phyloP scores from a whole-genome alignment of 2,888 invertebrate genomes.

The Hyles lineata region DNA sequence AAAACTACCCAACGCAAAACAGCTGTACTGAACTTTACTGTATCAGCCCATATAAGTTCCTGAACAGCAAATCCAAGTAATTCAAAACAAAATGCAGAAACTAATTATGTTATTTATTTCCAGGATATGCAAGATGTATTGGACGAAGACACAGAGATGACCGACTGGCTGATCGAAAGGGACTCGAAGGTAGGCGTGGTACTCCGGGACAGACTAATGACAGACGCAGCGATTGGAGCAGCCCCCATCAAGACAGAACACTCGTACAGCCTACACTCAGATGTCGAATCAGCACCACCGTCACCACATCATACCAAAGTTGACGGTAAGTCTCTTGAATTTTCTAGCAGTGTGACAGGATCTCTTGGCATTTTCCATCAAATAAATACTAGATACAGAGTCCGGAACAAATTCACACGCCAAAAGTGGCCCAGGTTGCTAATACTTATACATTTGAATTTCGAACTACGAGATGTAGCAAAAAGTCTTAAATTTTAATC shows the following conservation, averaged over 20 bases:
- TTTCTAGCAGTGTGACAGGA: neutral
- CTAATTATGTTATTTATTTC: slow-evolving; percentile 49
- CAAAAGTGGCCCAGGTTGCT: too few relatives aligned
- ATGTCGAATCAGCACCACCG: slow-evolving; percentile 88
- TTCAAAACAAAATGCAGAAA: neutral
- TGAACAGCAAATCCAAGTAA: too few relatives aligned
- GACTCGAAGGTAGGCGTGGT: slow-evolving; percentile 89
- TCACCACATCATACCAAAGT: slow-evolving; percentile 90
- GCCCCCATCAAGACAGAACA: slow-evolving; percentile 95
- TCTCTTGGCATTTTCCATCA: too few relatives aligned
- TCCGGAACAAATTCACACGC: too few relatives aligned
- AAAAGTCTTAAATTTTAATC: too few relatives aligned
- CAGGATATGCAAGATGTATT: slow-evolving; percentile 88
- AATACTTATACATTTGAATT: too few relatives aligned
- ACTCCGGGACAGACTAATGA: slow-evolving; percentile 95
- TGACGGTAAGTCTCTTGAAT: slow-evolving; percentile 82
- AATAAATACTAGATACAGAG: too few relatives aligned
- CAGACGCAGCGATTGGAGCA: slow-evolving; percentile 93
- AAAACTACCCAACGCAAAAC: too few relatives aligned
- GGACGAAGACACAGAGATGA: slow-evolving; percentile 87
- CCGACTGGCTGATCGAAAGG: slow-evolving; percentile 88
- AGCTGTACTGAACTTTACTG: too few relatives aligned
- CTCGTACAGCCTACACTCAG: slow-evolving; percentile 93
- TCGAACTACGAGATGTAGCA: too few relatives aligned
- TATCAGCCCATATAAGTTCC: too few relatives aligned